Evolutionary conservation across 2,888 invertebrate genomes (phyloP).

Genomic region (Amblyjoppa fuscipennis): DNA sequence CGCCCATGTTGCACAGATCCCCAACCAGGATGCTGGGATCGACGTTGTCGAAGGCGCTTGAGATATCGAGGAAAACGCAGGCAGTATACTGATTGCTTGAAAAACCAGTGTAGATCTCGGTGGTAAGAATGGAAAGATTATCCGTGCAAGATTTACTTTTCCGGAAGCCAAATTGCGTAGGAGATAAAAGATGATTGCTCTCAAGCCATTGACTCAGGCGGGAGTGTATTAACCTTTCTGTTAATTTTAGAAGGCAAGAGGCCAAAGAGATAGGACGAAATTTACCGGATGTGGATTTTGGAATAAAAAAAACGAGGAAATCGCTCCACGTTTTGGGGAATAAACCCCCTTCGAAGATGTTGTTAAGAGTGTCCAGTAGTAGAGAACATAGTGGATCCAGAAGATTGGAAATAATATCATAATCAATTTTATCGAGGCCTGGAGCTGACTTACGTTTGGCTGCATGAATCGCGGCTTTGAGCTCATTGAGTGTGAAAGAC

Average conservation of each 20-base stretch:
- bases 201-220: constrained; percentile 32
- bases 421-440: constrained; percentile 27
- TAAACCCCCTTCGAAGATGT: background rate
- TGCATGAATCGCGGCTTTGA: background rate
- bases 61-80: constrained; percentile 18
- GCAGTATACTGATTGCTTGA: background rate
- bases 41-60: constrained; percentile 45
- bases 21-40: background rate
- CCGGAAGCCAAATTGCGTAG: constrained; percentile 41
- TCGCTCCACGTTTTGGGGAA: background rate
- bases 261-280: constrained; percentile 47
- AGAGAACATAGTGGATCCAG: background rate
- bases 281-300: constrained; percentile 27
- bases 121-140: constrained; percentile 14
- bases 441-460: constrained; percentile 28
- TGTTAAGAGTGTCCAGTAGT: background rate
- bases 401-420: constrained; percentile 10
- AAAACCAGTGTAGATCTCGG: constrained; percentile 27
- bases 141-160: constrained; percentile 32
- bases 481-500: background rate
- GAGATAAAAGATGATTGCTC: constrained; percentile 12
- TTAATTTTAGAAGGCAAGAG: constrained; percentile 34
- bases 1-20: background rate
- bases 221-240: constrained; percentile 31
- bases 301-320: constrained; percentile 31